Conservation (phyloP, 2,113 vertebrate genomes). For the Rhodinocichla rosea region DNA sequence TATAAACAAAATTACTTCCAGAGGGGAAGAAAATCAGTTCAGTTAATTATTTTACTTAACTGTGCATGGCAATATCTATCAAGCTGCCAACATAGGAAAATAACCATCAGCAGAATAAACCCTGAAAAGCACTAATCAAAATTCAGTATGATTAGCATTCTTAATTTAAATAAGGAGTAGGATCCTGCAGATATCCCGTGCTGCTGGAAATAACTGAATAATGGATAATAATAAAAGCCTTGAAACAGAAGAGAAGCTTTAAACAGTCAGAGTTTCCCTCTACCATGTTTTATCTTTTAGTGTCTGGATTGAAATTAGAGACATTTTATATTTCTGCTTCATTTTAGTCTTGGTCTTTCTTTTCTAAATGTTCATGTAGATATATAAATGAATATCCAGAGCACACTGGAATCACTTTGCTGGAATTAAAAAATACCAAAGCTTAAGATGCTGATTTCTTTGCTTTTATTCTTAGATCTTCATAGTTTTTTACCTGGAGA, state of each 20-base stretch:
- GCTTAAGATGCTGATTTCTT: background rate
- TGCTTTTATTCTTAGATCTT: background rate
- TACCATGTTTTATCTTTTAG: background rate
- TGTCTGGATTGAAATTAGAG: slow-evolving; percentile 27
- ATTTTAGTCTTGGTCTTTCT: background rate
- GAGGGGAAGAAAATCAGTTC: slow-evolving; percentile 4
- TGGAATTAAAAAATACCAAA: background rate
- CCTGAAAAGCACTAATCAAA: slow-evolving; percentile 57
- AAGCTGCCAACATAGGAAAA: slow-evolving; percentile 13
- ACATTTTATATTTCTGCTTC: background rate
- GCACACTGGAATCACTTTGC: background rate
- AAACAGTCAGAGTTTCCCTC: slow-evolving; percentile 24
- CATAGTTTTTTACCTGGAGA: background rate
- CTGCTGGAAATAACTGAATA: slow-evolving; percentile 61
- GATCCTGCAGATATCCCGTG: slow-evolving; percentile 42
- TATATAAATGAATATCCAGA: slow-evolving; percentile 22
- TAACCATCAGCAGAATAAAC: slow-evolving; percentile 12
- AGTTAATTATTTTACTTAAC: slow-evolving; percentile 20
- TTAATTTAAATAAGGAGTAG: slow-evolving; percentile 48
- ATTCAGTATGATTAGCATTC: slow-evolving; percentile 29
- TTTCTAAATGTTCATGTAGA: background rate
- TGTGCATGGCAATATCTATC: slow-evolving; percentile 25
- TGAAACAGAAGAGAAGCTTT: slow-evolving; percentile 44
- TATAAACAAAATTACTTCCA: slow-evolving; percentile 29
- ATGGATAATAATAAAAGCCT: slow-evolving; percentile 51